Conservation (phyloP, 2,888 invertebrate genomes). For the Rugalucina vietnamica region DNA sequence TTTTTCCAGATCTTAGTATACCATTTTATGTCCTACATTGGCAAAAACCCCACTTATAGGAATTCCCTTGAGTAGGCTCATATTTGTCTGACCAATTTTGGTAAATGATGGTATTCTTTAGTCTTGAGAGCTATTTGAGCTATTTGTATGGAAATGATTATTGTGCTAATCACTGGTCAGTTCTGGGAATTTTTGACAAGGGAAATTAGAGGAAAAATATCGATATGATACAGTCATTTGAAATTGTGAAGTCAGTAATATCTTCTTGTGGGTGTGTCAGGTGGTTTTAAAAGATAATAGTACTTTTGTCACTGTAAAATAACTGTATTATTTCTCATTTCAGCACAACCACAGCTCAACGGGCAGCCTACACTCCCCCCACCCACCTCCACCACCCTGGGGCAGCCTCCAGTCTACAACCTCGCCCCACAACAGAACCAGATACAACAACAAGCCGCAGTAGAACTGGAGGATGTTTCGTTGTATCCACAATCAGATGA, state of each 20-base stretch:
- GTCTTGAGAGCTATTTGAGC: neutral
- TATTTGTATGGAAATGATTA: conserved; percentile 8
- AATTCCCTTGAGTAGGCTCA: neutral
- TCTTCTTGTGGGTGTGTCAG: no score
- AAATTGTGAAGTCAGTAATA: no score
- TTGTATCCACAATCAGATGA: conserved; percentile 40
- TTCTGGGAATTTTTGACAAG: no score
- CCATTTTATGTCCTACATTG: no score
- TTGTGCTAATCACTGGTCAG: neutral
- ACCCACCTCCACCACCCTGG: neutral
- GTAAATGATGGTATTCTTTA: neutral
- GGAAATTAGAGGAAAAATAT: neutral
- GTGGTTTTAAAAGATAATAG: no score
- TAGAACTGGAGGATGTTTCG: conserved; percentile 34
- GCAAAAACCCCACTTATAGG: no score
- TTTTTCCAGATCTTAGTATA: no score
- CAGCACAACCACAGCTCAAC: conserved; percentile 71
- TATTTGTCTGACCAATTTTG: neutral
- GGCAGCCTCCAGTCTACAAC: conserved; percentile 7
- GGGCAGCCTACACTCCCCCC: conserved; percentile 15
- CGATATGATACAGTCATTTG: no score
- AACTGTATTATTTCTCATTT: conserved; percentile 28
- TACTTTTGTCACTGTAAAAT: no score
- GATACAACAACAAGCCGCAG: neutral
- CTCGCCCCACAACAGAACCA: neutral